These are phyloP conservation scores for Heliopora coerulea DNA, from an alignment of 92 coral and sea anemone genomes.

Conservation along the genomic window DNA sequence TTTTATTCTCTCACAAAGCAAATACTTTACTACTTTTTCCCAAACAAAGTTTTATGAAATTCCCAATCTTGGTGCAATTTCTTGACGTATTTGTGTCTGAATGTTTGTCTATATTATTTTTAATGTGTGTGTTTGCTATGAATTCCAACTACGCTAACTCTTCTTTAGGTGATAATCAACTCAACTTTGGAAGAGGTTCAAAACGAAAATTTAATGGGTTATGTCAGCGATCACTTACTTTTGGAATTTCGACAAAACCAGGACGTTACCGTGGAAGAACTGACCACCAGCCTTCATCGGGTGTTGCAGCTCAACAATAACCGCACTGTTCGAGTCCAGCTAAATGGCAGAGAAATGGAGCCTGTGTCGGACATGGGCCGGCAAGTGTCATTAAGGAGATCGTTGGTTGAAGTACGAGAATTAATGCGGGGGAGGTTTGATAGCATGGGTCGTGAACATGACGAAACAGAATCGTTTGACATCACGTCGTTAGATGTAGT, in stretches of 20 bases:
- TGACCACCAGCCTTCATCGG: slow-evolving; percentile 58
- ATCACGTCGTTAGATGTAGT: slow-evolving; percentile 42
- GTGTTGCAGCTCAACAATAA: slow-evolving; percentile 63
- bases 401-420: slow-evolving; percentile 54
- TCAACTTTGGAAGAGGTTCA: slow-evolving; percentile 81
- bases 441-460: slow-evolving; percentile 1
- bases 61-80: too few relatives aligned
- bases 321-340: slow-evolving; percentile 61
- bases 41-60: too few relatives aligned
- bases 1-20: too few relatives aligned
- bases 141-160: neutral
- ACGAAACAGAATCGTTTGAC: slow-evolving; percentile 16
- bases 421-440: slow-evolving; percentile 6
- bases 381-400: slow-evolving; percentile 51
- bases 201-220: slow-evolving; percentile 83
- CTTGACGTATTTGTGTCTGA: too few relatives aligned
- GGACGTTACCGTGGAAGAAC: slow-evolving; percentile 55
- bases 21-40: too few relatives aligned
- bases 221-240: slow-evolving; percentile 56
- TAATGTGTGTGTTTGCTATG: too few relatives aligned
- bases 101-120: too few relatives aligned
- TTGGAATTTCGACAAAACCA: slow-evolving; percentile 41
- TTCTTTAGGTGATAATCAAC: slow-evolving; percentile 71
- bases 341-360: slow-evolving; percentile 49
- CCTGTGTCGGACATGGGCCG: slow-evolving; percentile 56